Evolutionary conservation across 2,888 invertebrate species (phyloP).

Genomic region (Nysson spinosus): DNA sequence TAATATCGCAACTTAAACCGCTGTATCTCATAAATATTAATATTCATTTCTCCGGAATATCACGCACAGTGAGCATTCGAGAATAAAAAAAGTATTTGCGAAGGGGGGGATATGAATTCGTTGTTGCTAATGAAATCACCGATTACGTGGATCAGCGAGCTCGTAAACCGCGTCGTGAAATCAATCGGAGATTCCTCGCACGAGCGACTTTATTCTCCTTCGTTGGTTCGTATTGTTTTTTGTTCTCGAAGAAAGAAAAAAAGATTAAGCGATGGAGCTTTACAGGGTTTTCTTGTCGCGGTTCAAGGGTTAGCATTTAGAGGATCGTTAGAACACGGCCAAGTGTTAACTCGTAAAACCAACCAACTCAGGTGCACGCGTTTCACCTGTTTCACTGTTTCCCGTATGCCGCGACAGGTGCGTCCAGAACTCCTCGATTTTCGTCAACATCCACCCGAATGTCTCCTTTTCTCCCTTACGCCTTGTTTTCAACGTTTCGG

Average conservation of each 20-base stretch:
- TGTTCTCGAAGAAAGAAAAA: background rate
- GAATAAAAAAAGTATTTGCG: background rate
- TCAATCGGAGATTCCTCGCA: constrained; percentile 6
- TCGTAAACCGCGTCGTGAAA: background rate
- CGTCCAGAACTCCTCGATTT: constrained; percentile 35
- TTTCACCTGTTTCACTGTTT: constrained; percentile 74
- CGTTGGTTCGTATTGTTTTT: background rate
- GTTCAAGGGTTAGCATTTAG: constrained; percentile 3
- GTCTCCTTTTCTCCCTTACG: constrained; percentile 12
- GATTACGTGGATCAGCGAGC: constrained; percentile 27
- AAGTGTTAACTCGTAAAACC: constrained; percentile 71
- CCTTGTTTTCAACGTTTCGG: constrained; percentile 1
- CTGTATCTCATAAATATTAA: too few relatives aligned
- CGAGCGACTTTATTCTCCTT: constrained; percentile 8
- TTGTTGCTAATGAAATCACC: constrained; percentile 40
- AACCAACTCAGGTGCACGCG: constrained; percentile 69
- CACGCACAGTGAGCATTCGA: background rate
- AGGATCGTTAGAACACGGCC: constrained; percentile 27
- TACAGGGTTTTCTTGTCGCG: too few relatives aligned
- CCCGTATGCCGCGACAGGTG: constrained; percentile 75
- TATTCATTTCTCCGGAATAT: background rate
- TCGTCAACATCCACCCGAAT: constrained; percentile 52
- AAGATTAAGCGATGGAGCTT: background rate
- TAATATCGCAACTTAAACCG: too few relatives aligned
- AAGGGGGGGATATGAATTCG: background rate